Conservation (phyloP, 2,888 invertebrate species). For the Agriopis marginaria region DNA sequence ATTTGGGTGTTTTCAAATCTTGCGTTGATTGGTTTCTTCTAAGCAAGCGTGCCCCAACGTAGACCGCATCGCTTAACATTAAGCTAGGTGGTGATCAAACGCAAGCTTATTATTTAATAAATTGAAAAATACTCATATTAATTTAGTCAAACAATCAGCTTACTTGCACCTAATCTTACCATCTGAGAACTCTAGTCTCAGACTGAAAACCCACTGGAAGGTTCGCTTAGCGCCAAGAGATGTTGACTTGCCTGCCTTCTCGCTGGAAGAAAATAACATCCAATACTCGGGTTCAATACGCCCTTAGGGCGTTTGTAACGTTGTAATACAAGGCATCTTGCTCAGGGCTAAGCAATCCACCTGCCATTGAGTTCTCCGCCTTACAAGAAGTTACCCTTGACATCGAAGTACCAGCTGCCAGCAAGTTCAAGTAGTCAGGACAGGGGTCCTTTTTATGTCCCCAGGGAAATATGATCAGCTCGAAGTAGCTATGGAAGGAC, state of each 20-base stretch:
- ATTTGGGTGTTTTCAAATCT: too few relatives aligned
- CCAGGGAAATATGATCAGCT: slow-evolving; percentile 81
- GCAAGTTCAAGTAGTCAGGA: slow-evolving; percentile 70
- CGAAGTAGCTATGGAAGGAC: slow-evolving; percentile 80
- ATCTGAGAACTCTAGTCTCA: not conserved
- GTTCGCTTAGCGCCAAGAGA: not conserved
- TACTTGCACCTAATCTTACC: not conserved
- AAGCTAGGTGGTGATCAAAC: too few relatives aligned
- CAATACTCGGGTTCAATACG: too few relatives aligned
- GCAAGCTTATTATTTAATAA: too few relatives aligned
- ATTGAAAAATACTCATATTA: too few relatives aligned
- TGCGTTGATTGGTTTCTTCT: too few relatives aligned
- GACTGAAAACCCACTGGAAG: not conserved
- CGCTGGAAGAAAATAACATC: not conserved
- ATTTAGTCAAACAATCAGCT: too few relatives aligned
- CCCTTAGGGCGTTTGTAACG: not conserved
- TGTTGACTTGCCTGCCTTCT: not conserved
- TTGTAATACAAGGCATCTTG: not conserved
- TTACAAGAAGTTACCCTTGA: slow-evolving; percentile 68
- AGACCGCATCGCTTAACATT: too few relatives aligned
- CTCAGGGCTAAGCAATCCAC: not conserved
- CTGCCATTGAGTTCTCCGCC: not conserved
- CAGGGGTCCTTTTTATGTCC: slow-evolving; percentile 74
- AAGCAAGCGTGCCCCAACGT: too few relatives aligned
- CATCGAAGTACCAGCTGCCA: slow-evolving; percentile 75